phyloP scores from a whole-genome alignment of 2,113 vertebrate species.

The Martes martes region DNA sequence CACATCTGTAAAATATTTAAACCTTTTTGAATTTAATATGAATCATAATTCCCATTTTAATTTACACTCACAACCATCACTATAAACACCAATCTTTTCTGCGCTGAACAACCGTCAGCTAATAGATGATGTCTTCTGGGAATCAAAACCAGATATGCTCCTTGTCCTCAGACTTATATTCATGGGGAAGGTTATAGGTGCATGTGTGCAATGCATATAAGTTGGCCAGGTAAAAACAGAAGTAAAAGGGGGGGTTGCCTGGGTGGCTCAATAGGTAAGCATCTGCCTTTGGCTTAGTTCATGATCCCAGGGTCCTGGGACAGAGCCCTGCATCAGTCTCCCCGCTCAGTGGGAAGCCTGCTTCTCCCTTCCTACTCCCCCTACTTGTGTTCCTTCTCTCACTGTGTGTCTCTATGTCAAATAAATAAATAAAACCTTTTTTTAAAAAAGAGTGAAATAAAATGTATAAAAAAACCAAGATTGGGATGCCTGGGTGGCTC shows the following conservation, averaged over 20 bases:
- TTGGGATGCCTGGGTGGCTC: no score
- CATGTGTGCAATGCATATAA: background rate
- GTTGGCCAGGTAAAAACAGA: background rate
- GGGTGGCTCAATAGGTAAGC: no score
- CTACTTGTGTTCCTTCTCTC: no score
- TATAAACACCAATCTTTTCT: background rate
- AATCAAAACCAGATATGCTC: background rate
- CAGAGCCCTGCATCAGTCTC: no score
- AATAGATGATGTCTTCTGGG: background rate
- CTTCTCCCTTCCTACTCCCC: no score
- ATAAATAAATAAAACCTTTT: no score
- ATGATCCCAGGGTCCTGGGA: no score
- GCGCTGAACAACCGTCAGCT: background rate
- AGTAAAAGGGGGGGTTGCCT: background rate
- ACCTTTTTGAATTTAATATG: background rate
- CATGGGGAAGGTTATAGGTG: background rate
- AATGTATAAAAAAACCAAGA: no score
- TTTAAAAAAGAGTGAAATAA: no score
- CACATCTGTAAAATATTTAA: background rate
- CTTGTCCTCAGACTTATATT: background rate
- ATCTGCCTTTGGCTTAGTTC: no score
- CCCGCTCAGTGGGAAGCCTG: no score
- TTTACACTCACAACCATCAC: background rate
- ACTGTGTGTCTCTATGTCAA: no score
- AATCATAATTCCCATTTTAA: conserved; percentile 13